Evolutionary conservation across 2,888 invertebrate species (phyloP).

Genomic region (Cremastinae sp.): DNA sequence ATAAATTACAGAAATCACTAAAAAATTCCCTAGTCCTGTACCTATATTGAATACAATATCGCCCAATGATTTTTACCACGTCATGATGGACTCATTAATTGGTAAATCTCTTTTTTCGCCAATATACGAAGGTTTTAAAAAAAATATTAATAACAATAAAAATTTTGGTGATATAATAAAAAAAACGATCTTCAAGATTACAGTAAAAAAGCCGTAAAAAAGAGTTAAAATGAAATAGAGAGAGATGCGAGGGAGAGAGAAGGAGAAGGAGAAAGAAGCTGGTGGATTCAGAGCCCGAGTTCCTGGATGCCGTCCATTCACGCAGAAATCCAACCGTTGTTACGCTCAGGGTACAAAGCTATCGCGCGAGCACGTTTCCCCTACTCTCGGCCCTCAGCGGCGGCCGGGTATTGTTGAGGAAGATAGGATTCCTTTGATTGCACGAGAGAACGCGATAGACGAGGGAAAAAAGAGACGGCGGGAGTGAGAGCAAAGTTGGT

Average conservation of each 20-base stretch:
- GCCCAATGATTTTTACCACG: no score
- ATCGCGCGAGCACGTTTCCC: conserved; percentile 58
- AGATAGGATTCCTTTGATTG: conserved; percentile 75
- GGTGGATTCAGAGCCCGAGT: conserved; percentile 57
- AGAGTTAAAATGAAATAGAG: conserved; percentile 35
- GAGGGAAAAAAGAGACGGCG: conserved; percentile 9
- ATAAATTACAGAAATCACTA: no score
- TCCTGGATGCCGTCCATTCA: conserved; percentile 61
- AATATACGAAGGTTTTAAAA: no score
- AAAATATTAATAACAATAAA: no score
- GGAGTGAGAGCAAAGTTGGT: conserved; percentile 17
- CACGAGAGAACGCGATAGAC: conserved; percentile 44
- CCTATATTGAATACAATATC: no score
- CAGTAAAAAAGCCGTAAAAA: conserved; percentile 12
- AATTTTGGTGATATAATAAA: no score
- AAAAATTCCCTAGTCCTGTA: no score
- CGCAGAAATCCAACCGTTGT: conserved; percentile 68
- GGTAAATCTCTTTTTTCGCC: no score
- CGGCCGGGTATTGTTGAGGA: conserved; percentile 70
- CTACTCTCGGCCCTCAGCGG: conserved; percentile 1
- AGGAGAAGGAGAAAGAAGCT: conserved; percentile 10
- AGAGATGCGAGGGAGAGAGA: conserved; percentile 29
- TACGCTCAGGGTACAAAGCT: conserved; percentile 69
- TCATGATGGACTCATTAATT: no score
- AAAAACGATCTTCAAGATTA: no score